phyloP scores from a whole-genome alignment of 2,888 invertebrate genomes.

The Rugalucina vietnamica region DNA sequence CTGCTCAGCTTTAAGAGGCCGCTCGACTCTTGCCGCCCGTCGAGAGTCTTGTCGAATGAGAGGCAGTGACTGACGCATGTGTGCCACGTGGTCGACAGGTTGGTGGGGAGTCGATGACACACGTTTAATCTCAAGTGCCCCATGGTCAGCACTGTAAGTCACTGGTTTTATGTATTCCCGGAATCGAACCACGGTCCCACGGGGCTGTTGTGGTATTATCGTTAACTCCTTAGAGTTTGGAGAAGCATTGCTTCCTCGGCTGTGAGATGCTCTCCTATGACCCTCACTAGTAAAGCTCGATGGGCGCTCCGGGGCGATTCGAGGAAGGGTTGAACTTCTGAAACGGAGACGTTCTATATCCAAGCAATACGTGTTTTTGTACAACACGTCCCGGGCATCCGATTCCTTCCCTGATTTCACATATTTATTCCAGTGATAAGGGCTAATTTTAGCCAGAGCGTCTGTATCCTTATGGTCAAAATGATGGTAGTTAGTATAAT shows the following conservation, averaged over 20 bases:
- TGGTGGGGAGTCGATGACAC: neutral
- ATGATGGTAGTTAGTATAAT: neutral
- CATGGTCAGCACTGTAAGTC: constrained; percentile 29
- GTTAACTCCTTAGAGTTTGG: constrained; percentile 37
- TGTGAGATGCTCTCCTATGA: neutral
- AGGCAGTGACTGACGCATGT: constrained; percentile 22
- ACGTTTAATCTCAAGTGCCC: constrained; percentile 43
- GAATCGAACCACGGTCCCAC: constrained; percentile 53
- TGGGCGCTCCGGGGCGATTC: constrained; percentile 54
- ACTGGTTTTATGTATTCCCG: constrained; percentile 53
- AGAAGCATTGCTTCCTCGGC: neutral
- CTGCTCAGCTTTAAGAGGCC: constrained; percentile 65
- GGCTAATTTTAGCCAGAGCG: constrained; percentile 36
- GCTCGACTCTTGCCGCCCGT: constrained; percentile 41
- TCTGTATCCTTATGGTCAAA: constrained; percentile 23
- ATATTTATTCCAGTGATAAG: constrained; percentile 61
- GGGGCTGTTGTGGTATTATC: constrained; percentile 49
- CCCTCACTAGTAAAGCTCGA: constrained; percentile 35
- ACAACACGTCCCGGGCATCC: constrained; percentile 67
- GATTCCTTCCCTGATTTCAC: constrained; percentile 37
- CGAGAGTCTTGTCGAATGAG: constrained; percentile 48
- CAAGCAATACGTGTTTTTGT: constrained; percentile 63
- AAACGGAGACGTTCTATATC: constrained; percentile 55
- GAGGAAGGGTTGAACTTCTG: constrained; percentile 58
- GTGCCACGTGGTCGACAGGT: neutral